Percentiles rank a stretch among this genome's conserved stretches.
phyloP scores from a whole-genome alignment of 2,113 vertebrate species.

The Gallinago media region DNA sequence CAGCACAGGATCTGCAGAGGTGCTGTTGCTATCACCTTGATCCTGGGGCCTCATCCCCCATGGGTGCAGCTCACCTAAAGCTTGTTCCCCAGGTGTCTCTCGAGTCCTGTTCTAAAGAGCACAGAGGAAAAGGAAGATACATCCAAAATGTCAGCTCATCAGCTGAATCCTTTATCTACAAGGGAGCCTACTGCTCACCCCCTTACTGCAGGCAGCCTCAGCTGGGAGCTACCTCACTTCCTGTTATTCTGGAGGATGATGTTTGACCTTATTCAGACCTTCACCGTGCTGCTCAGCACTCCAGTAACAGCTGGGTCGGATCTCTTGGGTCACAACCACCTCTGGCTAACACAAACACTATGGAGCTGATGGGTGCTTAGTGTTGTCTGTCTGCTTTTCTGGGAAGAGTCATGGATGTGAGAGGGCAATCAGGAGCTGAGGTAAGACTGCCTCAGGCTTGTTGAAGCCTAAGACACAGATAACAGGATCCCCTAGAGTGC shows the following conservation, averaged over 20 bases:
- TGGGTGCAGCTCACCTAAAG: background rate
- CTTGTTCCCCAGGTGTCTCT: constrained; percentile 19
- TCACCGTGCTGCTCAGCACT: background rate
- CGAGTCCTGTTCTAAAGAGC: constrained; percentile 33
- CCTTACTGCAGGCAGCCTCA: background rate
- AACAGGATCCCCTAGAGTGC: background rate
- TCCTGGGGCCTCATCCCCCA: constrained; percentile 11
- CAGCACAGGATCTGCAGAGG: constrained; percentile 19
- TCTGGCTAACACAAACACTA: background rate
- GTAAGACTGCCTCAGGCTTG: constrained; percentile 14
- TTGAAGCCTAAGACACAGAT: background rate
- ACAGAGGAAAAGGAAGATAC: background rate
- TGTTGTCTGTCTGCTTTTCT: background rate
- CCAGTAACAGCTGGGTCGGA: background rate
- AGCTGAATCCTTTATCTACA: background rate
- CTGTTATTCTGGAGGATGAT: background rate
- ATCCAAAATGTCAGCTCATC: background rate
- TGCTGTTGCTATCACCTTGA: background rate
- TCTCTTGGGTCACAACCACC: background rate
- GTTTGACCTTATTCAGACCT: background rate
- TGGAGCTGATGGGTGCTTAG: background rate
- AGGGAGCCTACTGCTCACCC: background rate
- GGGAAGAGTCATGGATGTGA: background rate
- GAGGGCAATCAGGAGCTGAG: background rate
- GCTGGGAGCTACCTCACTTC: background rate